These are phyloP conservation scores for Drosophila tropicalis DNA, from an alignment of 1,140 invertebrate species.

Conservation along the genomic window DNA sequence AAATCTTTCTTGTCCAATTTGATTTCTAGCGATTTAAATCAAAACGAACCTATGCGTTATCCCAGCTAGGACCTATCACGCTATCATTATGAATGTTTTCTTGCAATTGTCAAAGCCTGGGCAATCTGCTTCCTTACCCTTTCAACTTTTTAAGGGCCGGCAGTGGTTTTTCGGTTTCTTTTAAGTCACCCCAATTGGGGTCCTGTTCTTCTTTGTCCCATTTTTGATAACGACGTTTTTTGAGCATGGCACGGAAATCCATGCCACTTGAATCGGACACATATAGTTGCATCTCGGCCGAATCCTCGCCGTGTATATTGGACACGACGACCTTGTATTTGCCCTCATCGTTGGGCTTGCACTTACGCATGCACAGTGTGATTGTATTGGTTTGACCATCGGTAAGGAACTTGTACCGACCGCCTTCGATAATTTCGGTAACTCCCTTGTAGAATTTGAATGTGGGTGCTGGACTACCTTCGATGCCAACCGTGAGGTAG, in stretches of 20 bases:
- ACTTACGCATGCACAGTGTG: constrained; percentile 97
- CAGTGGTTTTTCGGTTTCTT: constrained; percentile 94
- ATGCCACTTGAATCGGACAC: constrained; percentile 98
- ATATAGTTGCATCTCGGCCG: constrained; percentile 96
- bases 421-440: constrained; percentile 95
- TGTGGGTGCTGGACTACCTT: constrained; percentile 96
- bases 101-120: constrained; percentile 1
- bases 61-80: not conserved
- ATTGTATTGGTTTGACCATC: constrained; percentile 95
- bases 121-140: constrained; percentile 87
- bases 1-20: not conserved
- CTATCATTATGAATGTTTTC: not conserved
- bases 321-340: constrained; percentile 96
- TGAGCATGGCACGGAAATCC: constrained; percentile 99
- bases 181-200: constrained; percentile 95
- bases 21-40: not conserved
- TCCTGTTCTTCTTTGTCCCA: constrained; percentile 95
- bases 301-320: constrained; percentile 97
- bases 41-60: not conserved
- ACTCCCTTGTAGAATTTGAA: constrained; percentile 98
- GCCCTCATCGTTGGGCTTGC: constrained; percentile 98
- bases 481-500: constrained; percentile 93
- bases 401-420: constrained; percentile 95
- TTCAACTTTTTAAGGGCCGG: constrained; percentile 94
- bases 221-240: constrained; percentile 97